phyloP scores from a whole-genome alignment of 2,888 invertebrate species.

The Lepidochitona cinerea region DNA sequence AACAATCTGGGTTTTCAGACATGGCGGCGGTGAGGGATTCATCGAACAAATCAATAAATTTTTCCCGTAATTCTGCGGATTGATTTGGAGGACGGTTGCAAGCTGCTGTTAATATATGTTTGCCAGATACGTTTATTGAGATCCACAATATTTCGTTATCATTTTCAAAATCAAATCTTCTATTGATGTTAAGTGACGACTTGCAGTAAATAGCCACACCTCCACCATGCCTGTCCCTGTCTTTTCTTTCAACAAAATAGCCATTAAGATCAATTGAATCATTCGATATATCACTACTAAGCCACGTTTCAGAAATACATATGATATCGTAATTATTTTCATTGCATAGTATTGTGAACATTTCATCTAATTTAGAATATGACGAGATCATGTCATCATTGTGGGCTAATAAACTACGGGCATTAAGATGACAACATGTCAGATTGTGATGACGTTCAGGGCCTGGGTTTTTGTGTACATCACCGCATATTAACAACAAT shows the following conservation, averaged over 20 bases:
- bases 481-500: background rate
- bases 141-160: no score
- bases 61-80: no score
- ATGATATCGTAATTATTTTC: background rate
- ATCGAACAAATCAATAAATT: no score
- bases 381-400: background rate
- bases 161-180: no score
- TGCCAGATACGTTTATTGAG: no score
- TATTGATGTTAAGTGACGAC: background rate
- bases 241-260: background rate
- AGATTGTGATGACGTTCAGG: background rate
- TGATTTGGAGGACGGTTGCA: no score
- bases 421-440: background rate
- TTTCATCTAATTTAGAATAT: background rate
- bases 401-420: background rate
- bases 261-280: background rate
- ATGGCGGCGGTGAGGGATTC: no score
- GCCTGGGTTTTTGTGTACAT: background rate
- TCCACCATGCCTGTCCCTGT: background rate
- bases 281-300: background rate
- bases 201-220: background rate
- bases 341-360: background rate
- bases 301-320: background rate
- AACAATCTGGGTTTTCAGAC: no score
- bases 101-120: no score